A percentile compares a stretch with the other conserved stretches of the same genome.
These are phyloP conservation scores for Rapana venosa DNA, from an alignment of 2,888 invertebrate genomes.

Conservation along the genomic window DNA sequence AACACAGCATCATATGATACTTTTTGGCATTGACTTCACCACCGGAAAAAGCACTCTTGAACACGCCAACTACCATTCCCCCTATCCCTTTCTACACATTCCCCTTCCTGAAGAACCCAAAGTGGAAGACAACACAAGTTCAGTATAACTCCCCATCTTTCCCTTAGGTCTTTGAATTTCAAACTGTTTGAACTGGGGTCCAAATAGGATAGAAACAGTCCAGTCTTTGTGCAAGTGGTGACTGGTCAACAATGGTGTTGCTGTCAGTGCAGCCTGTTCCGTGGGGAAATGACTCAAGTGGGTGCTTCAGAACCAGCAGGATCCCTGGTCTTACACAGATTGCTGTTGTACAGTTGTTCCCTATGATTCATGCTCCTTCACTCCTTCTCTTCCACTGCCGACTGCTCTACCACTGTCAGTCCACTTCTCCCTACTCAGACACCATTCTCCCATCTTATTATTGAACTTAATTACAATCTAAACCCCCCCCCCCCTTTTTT, in stretches of 20 bases:
- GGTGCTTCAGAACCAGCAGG: background rate
- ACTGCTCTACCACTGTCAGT: no score
- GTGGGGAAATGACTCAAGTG: constrained; percentile 28
- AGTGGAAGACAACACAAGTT: no score
- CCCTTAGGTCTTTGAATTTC: background rate
- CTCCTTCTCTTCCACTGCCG: no score
- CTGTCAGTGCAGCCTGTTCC: constrained; percentile 8
- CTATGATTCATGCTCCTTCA: background rate
- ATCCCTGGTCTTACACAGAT: constrained; percentile 29
- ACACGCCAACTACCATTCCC: background rate
- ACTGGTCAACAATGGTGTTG: background rate
- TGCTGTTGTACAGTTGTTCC: background rate
- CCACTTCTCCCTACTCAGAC: no score
- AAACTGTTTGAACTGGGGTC: background rate
- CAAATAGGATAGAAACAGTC: background rate
- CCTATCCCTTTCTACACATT: background rate
- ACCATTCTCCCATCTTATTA: no score
- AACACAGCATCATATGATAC: background rate
- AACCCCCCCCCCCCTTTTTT: no score
- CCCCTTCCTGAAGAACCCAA: no score
- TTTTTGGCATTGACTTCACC: background rate
- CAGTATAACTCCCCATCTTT: background rate
- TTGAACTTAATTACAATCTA: no score
- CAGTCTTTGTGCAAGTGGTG: background rate
- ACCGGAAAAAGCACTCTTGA: background rate